These are phyloP conservation scores for Pomatorhinus ruficollis DNA, from an alignment of 2,113 vertebrate species.

Conservation along the genomic window DNA sequence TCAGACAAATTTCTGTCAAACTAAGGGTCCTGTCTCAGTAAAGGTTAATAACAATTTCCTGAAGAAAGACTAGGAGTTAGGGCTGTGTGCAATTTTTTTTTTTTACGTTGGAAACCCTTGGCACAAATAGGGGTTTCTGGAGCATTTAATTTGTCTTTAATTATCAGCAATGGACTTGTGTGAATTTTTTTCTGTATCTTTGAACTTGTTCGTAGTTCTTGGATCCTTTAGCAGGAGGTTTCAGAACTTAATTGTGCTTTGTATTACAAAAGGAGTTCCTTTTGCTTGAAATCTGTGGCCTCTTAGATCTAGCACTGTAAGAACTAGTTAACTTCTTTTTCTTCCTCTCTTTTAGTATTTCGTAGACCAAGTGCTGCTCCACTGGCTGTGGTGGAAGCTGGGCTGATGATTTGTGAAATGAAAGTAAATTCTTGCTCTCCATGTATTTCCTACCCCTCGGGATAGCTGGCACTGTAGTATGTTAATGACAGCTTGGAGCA, in stretches of 20 bases:
- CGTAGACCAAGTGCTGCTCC: background rate
- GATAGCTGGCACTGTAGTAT: background rate
- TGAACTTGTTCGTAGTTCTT: background rate
- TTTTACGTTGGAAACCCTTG: background rate
- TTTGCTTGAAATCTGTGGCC: background rate
- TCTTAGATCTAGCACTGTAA: background rate
- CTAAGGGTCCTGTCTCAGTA: background rate
- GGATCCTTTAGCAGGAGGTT: background rate
- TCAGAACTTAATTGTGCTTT: background rate
- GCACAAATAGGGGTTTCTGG: background rate
- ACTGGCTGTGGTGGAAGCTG: background rate
- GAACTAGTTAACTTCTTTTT: background rate
- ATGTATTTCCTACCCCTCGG: background rate
- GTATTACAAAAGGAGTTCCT: background rate
- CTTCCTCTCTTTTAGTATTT: background rate
- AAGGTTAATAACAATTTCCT: background rate
- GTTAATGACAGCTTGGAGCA: conserved; percentile 29
- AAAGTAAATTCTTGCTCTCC: background rate
- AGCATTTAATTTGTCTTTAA: background rate
- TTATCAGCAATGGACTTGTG: background rate
- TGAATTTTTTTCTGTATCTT: background rate
- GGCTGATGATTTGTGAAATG: background rate
- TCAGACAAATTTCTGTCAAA: background rate
- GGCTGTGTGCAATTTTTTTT: background rate
- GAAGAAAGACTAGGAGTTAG: background rate